Evolutionary conservation across 2,113 vertebrate genomes (phyloP).

Genomic region (Chunga burmeisteri): DNA sequence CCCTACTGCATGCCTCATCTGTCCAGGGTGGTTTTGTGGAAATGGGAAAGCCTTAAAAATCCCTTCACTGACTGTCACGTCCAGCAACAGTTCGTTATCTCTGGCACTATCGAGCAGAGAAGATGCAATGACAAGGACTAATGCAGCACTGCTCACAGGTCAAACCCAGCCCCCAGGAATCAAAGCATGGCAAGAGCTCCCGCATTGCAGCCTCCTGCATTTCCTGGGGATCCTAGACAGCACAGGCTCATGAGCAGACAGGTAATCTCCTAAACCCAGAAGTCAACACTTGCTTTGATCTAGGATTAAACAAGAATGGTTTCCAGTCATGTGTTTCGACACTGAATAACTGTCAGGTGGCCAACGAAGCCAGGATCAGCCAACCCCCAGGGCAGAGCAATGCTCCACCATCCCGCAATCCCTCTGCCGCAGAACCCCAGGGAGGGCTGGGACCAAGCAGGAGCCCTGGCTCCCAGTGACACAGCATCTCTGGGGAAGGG

Average conservation of each 20-base stretch:
- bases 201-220: not conserved
- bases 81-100: not conserved
- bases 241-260: not conserved
- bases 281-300: not conserved
- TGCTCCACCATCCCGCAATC: not conserved
- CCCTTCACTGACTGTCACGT: fast-evolving
- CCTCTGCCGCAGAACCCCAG: not conserved
- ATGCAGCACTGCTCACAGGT: not conserved
- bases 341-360: not conserved
- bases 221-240: not conserved
- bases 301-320: not conserved
- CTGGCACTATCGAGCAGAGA: not conserved
- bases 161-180: not conserved
- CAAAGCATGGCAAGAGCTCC: not conserved
- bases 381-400: not conserved
- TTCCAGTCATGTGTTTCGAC: not conserved
- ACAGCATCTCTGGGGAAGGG: fast-evolving
- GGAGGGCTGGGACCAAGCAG: not conserved
- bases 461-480: not conserved
- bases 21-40: not conserved
- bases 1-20: not conserved
- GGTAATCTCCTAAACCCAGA: not conserved
- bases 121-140: not conserved
- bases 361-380: not conserved
- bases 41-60: not conserved